A percentile compares a stretch with the other conserved stretches of the same genome.
phyloP scores from a whole-genome alignment of 2,888 invertebrate genomes.

The Ectropis crepuscularia region DNA sequence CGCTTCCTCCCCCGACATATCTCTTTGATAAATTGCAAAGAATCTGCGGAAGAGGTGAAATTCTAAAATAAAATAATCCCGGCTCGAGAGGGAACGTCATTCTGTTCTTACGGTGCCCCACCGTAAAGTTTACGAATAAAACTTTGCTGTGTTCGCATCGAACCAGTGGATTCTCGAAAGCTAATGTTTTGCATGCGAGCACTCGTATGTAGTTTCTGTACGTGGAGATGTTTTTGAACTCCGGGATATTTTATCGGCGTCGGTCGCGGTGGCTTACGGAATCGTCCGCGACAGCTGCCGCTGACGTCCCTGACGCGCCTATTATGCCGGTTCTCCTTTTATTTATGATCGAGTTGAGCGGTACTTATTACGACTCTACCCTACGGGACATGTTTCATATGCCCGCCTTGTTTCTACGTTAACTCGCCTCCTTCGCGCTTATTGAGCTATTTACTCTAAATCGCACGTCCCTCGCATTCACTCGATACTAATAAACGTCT shows the following conservation, averaged over 20 bases:
- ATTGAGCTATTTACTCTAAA: conserved; percentile 66
- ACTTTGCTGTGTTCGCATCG: conserved; percentile 45
- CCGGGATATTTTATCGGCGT: conserved; percentile 62
- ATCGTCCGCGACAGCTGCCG: conserved; percentile 70
- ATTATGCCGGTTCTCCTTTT: conserved; percentile 72
- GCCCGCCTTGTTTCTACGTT: conserved; percentile 62
- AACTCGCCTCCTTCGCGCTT: conserved; percentile 61
- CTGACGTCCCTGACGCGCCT: conserved; percentile 71
- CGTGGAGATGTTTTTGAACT: conserved; percentile 39
- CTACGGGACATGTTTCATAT: conserved; percentile 72
- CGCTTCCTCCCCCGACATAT: conserved; percentile 64
- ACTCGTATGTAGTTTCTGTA: conserved; percentile 37
- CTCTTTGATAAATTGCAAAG: conserved; percentile 73
- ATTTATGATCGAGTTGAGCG: conserved; percentile 79
- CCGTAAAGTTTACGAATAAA: conserved; percentile 48
- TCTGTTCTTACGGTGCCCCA: conserved; percentile 40
- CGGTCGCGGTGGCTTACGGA: conserved; percentile 51
- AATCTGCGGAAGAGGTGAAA: conserved; percentile 65
- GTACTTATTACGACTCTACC: conserved; percentile 73
- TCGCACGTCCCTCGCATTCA: conserved; percentile 45
- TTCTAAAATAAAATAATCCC: conserved; percentile 59
- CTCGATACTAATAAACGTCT: conserved; percentile 43
- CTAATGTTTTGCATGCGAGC: conserved; percentile 53
- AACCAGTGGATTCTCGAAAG: conserved; percentile 40
- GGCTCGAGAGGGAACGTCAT: conserved; percentile 39